Percentiles rank a stretch among this genome's conserved stretches.
These are phyloP conservation scores for Otolemur crassicaudatus DNA, from an alignment of 2,797 vertebrate species.

Conservation along the genomic window DNA sequence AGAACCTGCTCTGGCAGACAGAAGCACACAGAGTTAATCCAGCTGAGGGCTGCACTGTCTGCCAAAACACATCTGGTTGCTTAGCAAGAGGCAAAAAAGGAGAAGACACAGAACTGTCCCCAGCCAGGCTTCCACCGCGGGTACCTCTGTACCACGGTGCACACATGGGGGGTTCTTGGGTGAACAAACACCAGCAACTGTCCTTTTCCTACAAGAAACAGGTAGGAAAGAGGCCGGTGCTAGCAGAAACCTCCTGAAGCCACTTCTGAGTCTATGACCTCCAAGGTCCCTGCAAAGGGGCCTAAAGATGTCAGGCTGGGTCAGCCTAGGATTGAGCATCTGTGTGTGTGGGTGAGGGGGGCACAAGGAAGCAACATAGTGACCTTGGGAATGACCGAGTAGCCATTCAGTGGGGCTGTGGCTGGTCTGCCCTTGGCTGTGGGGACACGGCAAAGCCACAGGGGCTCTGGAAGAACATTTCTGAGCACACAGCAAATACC, in stretches of 20 bases:
- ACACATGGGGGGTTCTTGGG: neutral
- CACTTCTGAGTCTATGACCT: neutral
- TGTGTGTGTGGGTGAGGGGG: rapidly evolving
- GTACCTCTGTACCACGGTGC: neutral
- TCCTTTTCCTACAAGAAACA: neutral
- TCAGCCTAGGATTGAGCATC: neutral
- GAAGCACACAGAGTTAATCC: neutral
- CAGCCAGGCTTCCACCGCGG: rapidly evolving
- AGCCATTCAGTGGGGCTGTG: rapidly evolving
- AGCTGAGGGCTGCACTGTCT: neutral
- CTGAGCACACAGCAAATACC: neutral
- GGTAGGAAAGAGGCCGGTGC: neutral
- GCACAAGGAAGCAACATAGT: neutral
- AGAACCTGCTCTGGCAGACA: too few species aligned
- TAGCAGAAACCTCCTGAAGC: neutral
- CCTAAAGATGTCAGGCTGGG: neutral
- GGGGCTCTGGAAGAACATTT: neutral
- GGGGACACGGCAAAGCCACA: neutral
- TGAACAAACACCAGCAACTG: rapidly evolving
- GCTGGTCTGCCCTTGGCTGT: rapidly evolving
- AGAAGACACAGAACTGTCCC: neutral
- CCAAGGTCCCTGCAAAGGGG: neutral
- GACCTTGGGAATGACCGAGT: neutral
- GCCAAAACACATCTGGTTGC: neutral
- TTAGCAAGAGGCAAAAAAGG: neutral